Conservation (phyloP, 2,113 vertebrate species). For the Callionymus lyra region DNA sequence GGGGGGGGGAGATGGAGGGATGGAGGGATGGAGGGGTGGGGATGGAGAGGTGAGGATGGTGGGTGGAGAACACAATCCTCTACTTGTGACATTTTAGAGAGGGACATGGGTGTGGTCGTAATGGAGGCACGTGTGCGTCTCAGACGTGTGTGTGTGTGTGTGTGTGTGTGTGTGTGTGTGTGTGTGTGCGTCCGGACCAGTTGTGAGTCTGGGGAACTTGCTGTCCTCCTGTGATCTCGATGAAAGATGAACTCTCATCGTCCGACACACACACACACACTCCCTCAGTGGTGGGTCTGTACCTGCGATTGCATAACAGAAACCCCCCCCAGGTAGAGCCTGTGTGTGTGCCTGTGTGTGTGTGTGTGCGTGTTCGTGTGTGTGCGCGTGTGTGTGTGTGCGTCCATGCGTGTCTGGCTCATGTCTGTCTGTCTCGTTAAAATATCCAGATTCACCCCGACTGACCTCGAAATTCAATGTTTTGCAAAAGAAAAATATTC, state of each 20-base stretch:
- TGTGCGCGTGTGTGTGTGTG: too few relatives aligned
- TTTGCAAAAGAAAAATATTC: too few relatives aligned
- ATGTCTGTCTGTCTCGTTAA: conserved; percentile 28
- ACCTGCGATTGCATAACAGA: conserved; percentile 24
- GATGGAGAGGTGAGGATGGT: conserved; percentile 7
- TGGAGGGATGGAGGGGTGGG: conserved; percentile 2
- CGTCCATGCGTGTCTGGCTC: conserved; percentile 22
- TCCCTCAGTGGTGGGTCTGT: conserved; percentile 13
- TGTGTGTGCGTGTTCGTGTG: conserved; percentile 3
- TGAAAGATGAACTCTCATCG: conserved; percentile 44
- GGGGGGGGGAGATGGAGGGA: conserved; percentile 19
- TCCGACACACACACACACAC: conserved; percentile 8
- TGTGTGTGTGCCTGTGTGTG: conserved; percentile 18
- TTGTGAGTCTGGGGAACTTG: background rate
- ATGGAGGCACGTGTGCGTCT: conserved; percentile 25
- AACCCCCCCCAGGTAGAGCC: conserved; percentile 40
- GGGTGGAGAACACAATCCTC: conserved; percentile 16
- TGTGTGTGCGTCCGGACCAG: conserved; percentile 8
- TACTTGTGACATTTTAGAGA: conserved; percentile 32
- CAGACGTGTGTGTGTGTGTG: conserved; percentile 3
- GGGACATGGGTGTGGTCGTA: background rate
- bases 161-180: conserved; percentile 10
- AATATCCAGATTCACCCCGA: background rate
- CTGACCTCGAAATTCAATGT: too few relatives aligned
- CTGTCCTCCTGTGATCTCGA: conserved; percentile 32